Percentiles rank a stretch among this genome's conserved stretches.
These are phyloP conservation scores for Drosophila varians DNA, from an alignment of 1,140 invertebrate species.

Conservation along the genomic window DNA sequence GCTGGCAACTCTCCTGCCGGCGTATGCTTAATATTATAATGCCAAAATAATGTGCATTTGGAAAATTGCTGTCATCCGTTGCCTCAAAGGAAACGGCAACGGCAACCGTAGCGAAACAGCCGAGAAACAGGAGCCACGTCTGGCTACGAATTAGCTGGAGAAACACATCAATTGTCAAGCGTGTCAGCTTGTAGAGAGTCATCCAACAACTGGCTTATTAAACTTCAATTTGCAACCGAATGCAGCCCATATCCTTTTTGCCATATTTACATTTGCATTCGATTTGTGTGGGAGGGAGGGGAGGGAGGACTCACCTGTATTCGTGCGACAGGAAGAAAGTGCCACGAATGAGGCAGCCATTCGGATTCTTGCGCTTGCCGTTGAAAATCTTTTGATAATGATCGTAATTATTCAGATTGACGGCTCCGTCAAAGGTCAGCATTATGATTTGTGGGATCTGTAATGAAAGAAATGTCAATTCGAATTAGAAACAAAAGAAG, in stretches of 20 bases:
- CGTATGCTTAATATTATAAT: conserved; percentile 74
- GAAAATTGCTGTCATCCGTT: conserved; percentile 31
- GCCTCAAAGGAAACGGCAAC: not conserved
- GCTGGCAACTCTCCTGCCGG: conserved; percentile 14
- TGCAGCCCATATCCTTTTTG: no score
- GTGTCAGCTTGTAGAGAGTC: conserved; percentile 25
- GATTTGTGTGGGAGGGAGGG: no score
- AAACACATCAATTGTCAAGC: conserved; percentile 53
- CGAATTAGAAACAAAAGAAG: no score
- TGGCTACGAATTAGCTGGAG: conserved; percentile 16
- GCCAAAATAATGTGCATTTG: conserved; percentile 66
- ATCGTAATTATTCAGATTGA: conserved; percentile 96
- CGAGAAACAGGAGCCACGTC: conserved; percentile 1
- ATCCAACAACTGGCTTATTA: conserved; percentile 48
- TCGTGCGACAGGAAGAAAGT: conserved; percentile 98
- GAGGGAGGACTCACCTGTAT: conserved; percentile 87
- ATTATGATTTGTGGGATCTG: conserved; percentile 97
- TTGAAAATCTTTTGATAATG: conserved; percentile 94
- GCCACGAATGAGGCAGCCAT: conserved; percentile 94
- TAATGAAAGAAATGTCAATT: conserved; percentile 55
- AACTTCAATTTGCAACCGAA: conserved; percentile 28
- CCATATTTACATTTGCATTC: no score
- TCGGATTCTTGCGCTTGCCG: conserved; percentile 92
- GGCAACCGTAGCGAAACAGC: not conserved
- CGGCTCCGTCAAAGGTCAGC: conserved; percentile 95